Conservation (phyloP, 2,113 vertebrate genomes). For the Mormyrus iriodes region DNA sequence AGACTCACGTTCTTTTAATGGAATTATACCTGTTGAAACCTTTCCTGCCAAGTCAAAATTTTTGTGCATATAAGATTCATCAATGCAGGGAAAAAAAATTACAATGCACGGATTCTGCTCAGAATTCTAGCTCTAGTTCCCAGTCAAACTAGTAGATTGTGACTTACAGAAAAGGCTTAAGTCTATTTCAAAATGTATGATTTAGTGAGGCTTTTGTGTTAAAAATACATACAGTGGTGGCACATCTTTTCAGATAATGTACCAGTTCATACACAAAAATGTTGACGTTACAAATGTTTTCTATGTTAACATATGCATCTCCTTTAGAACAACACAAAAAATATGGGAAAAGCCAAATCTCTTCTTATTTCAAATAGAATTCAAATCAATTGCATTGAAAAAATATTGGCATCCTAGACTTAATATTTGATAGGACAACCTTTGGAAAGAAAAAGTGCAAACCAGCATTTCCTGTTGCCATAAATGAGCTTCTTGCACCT, state of each 20-base stretch:
- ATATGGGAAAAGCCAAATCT: too few species aligned
- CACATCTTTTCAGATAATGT: neutral
- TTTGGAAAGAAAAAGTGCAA: too few species aligned
- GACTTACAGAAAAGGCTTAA: constrained; percentile 3
- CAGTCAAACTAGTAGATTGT: too few species aligned
- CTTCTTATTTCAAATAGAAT: too few species aligned
- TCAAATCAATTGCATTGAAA: too few species aligned
- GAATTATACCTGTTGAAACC: neutral
- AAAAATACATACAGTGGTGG: neutral
- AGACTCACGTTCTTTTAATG: neutral
- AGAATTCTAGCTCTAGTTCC: neutral
- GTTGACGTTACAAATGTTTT: too few species aligned
- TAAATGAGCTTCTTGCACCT: too few species aligned
- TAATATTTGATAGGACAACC: too few species aligned
- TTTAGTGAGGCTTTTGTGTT: neutral
- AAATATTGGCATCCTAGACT: too few species aligned
- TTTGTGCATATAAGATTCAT: constrained; percentile 36
- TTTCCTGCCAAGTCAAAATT: constrained; percentile 14
- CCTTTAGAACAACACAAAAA: too few species aligned
- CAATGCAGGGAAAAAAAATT: neutral
- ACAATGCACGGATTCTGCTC: neutral
- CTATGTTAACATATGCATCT: too few species aligned
- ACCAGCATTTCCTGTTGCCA: too few species aligned
- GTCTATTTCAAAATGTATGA: constrained; percentile 1
- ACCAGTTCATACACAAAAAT: neutral